These are phyloP conservation scores for Eilema depressum DNA, from an alignment of 2,888 invertebrate species.

Conservation along the genomic window DNA sequence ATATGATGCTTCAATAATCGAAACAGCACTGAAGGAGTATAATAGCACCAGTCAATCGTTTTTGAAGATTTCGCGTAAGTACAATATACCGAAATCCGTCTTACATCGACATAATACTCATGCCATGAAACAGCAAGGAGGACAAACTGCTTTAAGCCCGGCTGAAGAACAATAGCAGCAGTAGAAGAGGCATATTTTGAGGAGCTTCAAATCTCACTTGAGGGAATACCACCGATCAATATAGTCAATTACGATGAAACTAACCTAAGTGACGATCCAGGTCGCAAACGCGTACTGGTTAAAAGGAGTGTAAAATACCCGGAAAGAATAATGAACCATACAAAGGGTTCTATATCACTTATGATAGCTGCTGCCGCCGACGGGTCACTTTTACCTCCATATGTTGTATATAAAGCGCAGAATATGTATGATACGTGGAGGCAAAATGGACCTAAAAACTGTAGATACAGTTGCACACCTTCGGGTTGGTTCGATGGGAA, in stretches of 20 bases:
- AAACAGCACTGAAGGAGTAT: constrained; percentile 15
- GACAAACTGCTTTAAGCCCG: constrained; percentile 13
- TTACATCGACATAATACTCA: constrained; percentile 13
- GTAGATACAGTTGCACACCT: constrained; percentile 61
- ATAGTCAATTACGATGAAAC: constrained; percentile 15
- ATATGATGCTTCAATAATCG: constrained; percentile 18
- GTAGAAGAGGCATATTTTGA: constrained; percentile 9
- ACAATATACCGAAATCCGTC: constrained; percentile 20
- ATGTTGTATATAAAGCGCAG: constrained; percentile 68
- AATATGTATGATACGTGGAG: constrained; percentile 52
- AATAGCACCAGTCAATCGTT: constrained; percentile 2
- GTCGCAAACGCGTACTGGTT: constrained; percentile 27
- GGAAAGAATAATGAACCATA: constrained; percentile 34
- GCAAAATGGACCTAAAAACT: constrained; percentile 58
- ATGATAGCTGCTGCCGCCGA: constrained; percentile 65
- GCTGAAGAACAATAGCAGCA: constrained; percentile 10
- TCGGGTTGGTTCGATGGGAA: constrained; percentile 62
- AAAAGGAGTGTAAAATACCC: constrained; percentile 36
- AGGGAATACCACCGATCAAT: constrained; percentile 9
- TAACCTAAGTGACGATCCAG: constrained; percentile 31
- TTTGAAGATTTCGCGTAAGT: constrained; percentile 9
- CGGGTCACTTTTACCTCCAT: constrained; percentile 61
- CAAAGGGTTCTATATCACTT: constrained; percentile 58
- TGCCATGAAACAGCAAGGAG: constrained; percentile 19
- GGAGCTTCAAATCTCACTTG: background rate